phyloP scores from a whole-genome alignment of 1,140 invertebrate species.

The Drosophila auraria region DNA sequence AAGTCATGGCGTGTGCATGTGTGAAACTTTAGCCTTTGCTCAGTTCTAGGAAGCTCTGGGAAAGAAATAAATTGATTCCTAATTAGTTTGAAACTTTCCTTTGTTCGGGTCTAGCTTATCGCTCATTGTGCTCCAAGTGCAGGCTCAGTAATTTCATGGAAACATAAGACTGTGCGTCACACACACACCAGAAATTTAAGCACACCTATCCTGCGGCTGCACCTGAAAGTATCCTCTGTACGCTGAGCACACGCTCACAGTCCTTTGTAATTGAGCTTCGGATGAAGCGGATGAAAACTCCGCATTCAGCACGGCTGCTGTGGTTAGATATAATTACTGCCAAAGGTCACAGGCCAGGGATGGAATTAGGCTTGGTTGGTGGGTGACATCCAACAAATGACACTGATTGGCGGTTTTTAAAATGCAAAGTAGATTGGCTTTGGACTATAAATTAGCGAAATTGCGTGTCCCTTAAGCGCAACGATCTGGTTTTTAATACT shows the following conservation, averaged over 20 bases:
- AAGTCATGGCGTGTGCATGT: not conserved
- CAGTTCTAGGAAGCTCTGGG: not conserved
- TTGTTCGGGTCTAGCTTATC: not conserved
- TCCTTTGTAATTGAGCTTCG: slow-evolving; percentile 49
- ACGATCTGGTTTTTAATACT: too few species aligned
- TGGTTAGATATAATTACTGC: slow-evolving; percentile 59
- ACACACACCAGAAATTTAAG: slow-evolving; percentile 16
- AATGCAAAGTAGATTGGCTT: slow-evolving; percentile 24
- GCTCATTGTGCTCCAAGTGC: not conserved
- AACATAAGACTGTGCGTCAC: not conserved
- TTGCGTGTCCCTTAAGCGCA: not conserved
- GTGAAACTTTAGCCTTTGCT: slow-evolving; percentile 8
- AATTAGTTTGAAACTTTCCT: slow-evolving; percentile 25
- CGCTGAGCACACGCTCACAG: slow-evolving; percentile 12
- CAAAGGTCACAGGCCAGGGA: slow-evolving; percentile 46
- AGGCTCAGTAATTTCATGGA: not conserved
- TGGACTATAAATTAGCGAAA: not conserved
- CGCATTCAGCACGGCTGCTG: not conserved
- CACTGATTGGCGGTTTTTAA: slow-evolving; percentile 47
- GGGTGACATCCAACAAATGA: slow-evolving; percentile 46
- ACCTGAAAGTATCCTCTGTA: slow-evolving; percentile 35
- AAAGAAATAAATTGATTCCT: slow-evolving; percentile 30
- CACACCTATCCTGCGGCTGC: not conserved
- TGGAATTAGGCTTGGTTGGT: not conserved
- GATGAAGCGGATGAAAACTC: slow-evolving; percentile 5